phyloP scores from a whole-genome alignment of 2,113 vertebrate species.

The Mus musculus region GRCm39 chr10:10724001-10724500 shows the following conservation, averaged over 20 bases:
- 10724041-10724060: conserved; percentile 36
- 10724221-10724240: not conserved
- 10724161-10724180: not conserved
- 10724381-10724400: not conserved
- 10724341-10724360: not conserved
- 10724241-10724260: not conserved
- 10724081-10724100: not conserved
- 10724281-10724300: not conserved
- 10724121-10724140: not conserved
- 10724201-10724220: not conserved
- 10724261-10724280: not conserved
- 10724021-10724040: not conserved
- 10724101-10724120: not conserved
- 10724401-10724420: not conserved
- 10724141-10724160: not conserved
- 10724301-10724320: not conserved
- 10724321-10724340: not conserved
- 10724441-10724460: too few species aligned
- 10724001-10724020: conserved; percentile 7
- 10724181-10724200: not conserved
- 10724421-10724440: not conserved
- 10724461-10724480: not conserved
- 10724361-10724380: not conserved
- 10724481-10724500: not conserved
- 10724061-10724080: not conserved